Conservation (phyloP, 2,797 vertebrate genomes). For the Peromyscus melanophrys region DNA sequence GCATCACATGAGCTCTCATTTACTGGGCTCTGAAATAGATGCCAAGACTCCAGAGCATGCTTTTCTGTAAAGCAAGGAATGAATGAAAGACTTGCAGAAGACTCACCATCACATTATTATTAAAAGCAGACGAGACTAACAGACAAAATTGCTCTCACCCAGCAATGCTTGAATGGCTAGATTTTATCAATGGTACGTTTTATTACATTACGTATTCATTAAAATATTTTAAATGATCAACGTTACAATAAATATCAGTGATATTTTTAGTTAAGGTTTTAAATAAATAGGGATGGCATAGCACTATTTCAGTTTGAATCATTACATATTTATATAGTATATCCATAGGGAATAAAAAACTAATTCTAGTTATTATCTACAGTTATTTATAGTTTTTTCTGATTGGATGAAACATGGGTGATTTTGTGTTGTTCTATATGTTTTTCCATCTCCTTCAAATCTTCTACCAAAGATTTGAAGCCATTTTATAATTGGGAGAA, state of each 20-base stretch:
- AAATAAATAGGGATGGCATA: not conserved
- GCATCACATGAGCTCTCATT: not conserved
- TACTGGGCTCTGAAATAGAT: not conserved
- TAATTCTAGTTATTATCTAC: not conserved
- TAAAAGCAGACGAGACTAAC: slow-evolving; percentile 6
- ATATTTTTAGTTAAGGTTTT: not conserved
- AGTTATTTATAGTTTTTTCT: slow-evolving; percentile 2
- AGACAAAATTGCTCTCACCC: not conserved
- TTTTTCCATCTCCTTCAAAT: slow-evolving; percentile 3
- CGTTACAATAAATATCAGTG: not conserved
- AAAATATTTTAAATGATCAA: slow-evolving; percentile 3
- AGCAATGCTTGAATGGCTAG: not conserved
- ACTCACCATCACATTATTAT: not conserved
- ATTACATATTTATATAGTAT: not conserved
- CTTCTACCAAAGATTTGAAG: not conserved
- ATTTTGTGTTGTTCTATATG: not conserved
- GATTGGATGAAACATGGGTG: not conserved
- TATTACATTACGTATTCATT: not conserved
- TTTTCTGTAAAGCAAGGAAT: not conserved
- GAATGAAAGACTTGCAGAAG: not conserved
- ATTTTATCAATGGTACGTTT: not conserved
- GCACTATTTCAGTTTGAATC: slow-evolving; percentile 5
- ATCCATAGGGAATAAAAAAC: not conserved
- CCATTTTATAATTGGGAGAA: not conserved
- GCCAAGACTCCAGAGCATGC: not conserved